Conservation (phyloP, 1,140 invertebrate species). For the Achroia grisella region DNA sequence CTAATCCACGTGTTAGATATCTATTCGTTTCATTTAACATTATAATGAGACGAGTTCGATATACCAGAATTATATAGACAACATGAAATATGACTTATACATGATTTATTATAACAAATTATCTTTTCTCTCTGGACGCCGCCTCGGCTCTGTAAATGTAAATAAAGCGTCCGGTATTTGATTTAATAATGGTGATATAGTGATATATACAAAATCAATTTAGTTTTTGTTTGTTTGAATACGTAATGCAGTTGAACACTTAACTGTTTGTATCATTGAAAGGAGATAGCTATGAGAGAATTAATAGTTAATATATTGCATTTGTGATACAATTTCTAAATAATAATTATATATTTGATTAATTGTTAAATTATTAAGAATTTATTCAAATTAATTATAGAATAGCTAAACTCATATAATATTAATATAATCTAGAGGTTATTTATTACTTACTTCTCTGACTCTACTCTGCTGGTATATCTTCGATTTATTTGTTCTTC, state of each 20-base stretch:
- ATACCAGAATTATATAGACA: conserved; percentile 17
- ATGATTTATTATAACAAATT: conserved; percentile 58
- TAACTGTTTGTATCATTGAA: too few species aligned
- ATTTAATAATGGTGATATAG: conserved; percentile 37
- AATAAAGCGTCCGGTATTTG: conserved; percentile 43
- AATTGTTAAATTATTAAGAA: too few species aligned
- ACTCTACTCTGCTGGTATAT: too few species aligned
- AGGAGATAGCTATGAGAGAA: too few species aligned
- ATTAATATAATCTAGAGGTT: too few species aligned
- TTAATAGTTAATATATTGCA: too few species aligned
- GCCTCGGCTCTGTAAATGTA: conserved; percentile 40
- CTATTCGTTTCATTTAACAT: conserved; percentile 33
- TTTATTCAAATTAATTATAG: too few species aligned
- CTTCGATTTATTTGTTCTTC: too few species aligned
- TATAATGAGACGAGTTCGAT: conserved; percentile 33
- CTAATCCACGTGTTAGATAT: neutral
- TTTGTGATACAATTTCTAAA: too few species aligned
- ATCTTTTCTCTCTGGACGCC: conserved; percentile 34
- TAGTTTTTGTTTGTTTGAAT: conserved; percentile 26
- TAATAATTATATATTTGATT: too few species aligned
- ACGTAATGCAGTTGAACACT: conserved; percentile 8
- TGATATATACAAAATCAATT: conserved; percentile 24
- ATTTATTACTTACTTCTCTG: too few species aligned
- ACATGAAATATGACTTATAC: conserved; percentile 39
- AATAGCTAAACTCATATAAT: too few species aligned